Conservation (phyloP, 2,113 vertebrate species). For the Ariopsis seemanni region DNA sequence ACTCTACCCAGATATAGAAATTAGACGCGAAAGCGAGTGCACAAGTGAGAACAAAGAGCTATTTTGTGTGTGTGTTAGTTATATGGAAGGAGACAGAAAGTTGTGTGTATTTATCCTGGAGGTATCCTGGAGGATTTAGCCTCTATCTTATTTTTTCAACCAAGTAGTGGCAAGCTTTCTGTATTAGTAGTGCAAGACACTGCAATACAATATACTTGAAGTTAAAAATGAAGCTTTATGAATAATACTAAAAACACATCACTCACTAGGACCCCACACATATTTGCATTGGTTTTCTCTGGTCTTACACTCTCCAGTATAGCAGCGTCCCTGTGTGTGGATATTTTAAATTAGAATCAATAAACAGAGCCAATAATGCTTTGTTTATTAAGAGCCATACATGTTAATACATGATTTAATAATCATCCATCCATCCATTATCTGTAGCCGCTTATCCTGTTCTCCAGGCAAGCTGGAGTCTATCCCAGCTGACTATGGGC, state of each 20-base stretch:
- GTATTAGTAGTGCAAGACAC: neutral
- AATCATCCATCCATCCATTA: neutral
- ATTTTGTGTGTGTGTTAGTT: neutral
- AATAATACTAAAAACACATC: neutral
- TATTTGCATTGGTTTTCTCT: slow-evolving; percentile 97
- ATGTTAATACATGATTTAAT: neutral
- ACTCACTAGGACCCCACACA: slow-evolving; percentile 96
- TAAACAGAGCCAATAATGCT: neutral
- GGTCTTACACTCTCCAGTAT: slow-evolving; percentile 94
- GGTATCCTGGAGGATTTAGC: neutral
- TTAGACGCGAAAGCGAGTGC: too few relatives aligned
- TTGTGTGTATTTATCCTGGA: neutral
- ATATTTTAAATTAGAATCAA: slow-evolving; percentile 1
- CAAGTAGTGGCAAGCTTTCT: too few relatives aligned
- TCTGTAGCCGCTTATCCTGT: too few relatives aligned
- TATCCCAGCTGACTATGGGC: too few relatives aligned
- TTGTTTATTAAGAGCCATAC: neutral
- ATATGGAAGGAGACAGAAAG: neutral
- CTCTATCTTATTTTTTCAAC: neutral
- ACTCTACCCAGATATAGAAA: slow-evolving; percentile 71
- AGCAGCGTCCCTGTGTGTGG: slow-evolving; percentile 88
- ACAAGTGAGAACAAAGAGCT: neutral
- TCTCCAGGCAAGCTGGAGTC: too few relatives aligned
- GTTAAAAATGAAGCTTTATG: neutral
- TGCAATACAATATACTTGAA: neutral